Evolutionary conservation across 2,113 vertebrate genomes (phyloP), one percentile per base, ranked within the genome.

Genomic region (Riparia riparia): DNA sequence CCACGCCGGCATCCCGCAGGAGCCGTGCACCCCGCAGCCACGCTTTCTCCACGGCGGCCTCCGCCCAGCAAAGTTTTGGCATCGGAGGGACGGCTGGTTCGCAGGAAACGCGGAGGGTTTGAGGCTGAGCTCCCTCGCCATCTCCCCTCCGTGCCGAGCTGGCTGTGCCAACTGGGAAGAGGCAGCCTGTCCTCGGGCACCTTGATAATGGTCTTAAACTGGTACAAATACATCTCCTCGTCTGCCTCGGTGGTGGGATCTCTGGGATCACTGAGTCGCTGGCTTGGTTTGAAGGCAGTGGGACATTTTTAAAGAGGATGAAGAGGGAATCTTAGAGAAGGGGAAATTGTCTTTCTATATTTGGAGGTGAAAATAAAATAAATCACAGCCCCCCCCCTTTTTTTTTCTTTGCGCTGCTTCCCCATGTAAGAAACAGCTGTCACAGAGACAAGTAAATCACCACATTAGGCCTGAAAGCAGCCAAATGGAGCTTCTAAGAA

Each of bases 331-430:
- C 39, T 86, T 39, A 69, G 15, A 42, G 47, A 80, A 28, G 29
- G 44, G 12, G 29, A 94, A 90, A 66, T 73, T 32, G 42, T 92
- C 45, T 68, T 66, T 87, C 85, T 96, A 12, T 90, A 94, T 83
- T 73, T 66, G 47, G 71, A 68, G 53, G 49, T 72, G 74, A 91
- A 96, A 88, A 92, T 71, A 96, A 89, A 86, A 92, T 71, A 96
- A 89, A 86, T 66, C 79, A 70, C 32, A 61, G 58, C 16, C 24
- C 25, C 16, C 7, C 24, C 24, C 57, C 9, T 68, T 42, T 50
- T 37, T 37, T 37, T 37, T 37, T 37, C 10, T 37, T 37, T 7
- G 37, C 9, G 5, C 45, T 90, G 50, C 42, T 93, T 61, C 54
- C 39, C 63, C 26, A 2, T 29, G 29, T 88, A 77, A 82, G 63